Base-by-base conservation (phyloP, 2,797 vertebrate species). In the Dromococcyx pavoninus region DNA sequence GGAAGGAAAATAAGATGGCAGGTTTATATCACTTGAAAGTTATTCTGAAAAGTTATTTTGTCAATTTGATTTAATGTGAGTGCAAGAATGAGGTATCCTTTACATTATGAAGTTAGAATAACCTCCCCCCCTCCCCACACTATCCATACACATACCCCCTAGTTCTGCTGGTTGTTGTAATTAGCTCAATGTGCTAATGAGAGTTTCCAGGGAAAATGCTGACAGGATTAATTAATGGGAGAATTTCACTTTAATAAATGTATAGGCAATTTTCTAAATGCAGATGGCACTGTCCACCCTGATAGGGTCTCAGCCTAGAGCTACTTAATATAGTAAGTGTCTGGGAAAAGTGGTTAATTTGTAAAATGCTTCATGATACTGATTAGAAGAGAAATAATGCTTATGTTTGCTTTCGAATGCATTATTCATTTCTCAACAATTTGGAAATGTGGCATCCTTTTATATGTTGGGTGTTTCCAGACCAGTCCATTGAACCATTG, bases 241-340 rank as follows among this genome's bases (percentile, higher is more conserved):
- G 98, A 98, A 99, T 99, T 99, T 99, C 98, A 98, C 98, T 99
- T 99, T 98, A 99, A 98, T 99, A 99, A 99, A 99, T 98, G 98
- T 98, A 98, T 98, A 98, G 98, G 98, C 98, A 98, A 98, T 99
- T 99, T 99, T 98, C 98, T 98, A 99, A 99, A 99, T 99, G 98
- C 98, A 99, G 98, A 98, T 99, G 98, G 98, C 98, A 95, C 97
- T 96, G 98, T 98, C 98, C 96, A 97, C 97, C 96, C 98, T 98
- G 98, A 98, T 98, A 98, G 98, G 97, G 97, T 97, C 98, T 98
- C 98, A 98, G 98, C 98, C 98, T 93, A 97, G 98, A 98, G 98
- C 98, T 98, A 98, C 98, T 99, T 98, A 97, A 98, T 98, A 94
- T 96, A 97, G 97, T 98, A 98, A 99, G 99, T 99, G 98, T 98